Conservation (phyloP, 30 jellyfish, hydroid and myxozoan genomes). For the Aurelia sp. region DNA sequence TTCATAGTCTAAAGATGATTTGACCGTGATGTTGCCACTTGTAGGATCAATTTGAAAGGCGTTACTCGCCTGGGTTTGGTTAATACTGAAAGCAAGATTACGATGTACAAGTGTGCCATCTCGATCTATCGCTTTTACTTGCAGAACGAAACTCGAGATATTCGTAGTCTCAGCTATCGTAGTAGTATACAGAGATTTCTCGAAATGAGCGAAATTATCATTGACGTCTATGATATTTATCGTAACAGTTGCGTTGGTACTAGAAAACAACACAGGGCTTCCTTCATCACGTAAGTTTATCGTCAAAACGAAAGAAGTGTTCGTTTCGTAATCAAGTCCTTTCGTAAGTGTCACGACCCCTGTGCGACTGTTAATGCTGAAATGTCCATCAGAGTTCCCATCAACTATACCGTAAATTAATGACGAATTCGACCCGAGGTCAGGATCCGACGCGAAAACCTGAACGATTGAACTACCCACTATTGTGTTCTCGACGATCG, state of each 20-base stretch:
- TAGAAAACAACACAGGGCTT: conserved; percentile 63
- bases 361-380: conserved; percentile 49
- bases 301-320: conserved; percentile 40
- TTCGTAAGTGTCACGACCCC: conserved; percentile 68
- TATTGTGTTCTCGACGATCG: conserved; percentile 77
- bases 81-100: conserved; percentile 50
- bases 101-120: conserved; percentile 79
- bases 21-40: conserved; percentile 66
- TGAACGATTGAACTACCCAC: conserved; percentile 71
- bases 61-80: conserved; percentile 66
- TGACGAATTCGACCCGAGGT: conserved; percentile 71
- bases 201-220: conserved; percentile 86
- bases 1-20: conserved; percentile 74
- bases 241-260: conserved; percentile 57
- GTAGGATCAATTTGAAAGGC: conserved; percentile 61
- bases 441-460: conserved; percentile 87
- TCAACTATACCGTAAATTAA: conserved; percentile 41
- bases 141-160: conserved; percentile 49
- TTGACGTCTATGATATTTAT: conserved; percentile 73
- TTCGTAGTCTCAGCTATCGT: conserved; percentile 62
- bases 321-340: conserved; percentile 71
- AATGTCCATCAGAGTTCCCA: conserved; percentile 63
- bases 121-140: conserved; percentile 74
- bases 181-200: conserved; percentile 54
- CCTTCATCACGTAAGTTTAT: conserved; percentile 79